phyloP scores from a whole-genome alignment of 2,113 vertebrate species.

The Tragelaphus strepsiceros region DNA sequence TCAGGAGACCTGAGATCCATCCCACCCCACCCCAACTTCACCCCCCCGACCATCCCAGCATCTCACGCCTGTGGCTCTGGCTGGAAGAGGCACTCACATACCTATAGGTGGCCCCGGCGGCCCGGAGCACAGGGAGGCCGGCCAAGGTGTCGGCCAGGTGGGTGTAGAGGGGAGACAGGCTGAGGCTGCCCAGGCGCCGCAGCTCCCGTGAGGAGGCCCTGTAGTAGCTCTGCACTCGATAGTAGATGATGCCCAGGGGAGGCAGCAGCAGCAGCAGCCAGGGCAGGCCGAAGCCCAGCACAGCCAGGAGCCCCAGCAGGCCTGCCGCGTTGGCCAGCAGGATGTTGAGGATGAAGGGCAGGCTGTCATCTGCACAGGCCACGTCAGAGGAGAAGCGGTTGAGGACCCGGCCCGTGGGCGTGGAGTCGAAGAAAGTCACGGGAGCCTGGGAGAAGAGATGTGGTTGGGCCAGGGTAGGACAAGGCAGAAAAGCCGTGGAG shows the following conservation, averaged over 20 bases:
- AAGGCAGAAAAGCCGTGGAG: neutral
- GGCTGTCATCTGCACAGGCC: slow-evolving; percentile 88
- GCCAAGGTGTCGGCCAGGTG: slow-evolving; percentile 95
- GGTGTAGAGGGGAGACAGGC: slow-evolving; percentile 93
- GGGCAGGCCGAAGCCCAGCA: slow-evolving; percentile 91
- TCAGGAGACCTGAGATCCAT: neutral
- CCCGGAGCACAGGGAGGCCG: slow-evolving; percentile 90
- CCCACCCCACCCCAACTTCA: neutral
- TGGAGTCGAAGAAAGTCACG: slow-evolving; percentile 91
- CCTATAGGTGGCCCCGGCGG: slow-evolving; percentile 85
- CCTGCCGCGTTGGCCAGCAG: slow-evolving; percentile 86
- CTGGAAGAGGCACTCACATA: slow-evolving; percentile 59
- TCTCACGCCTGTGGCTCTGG: neutral
- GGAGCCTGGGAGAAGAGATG: slow-evolving; percentile 83
- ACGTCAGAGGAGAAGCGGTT: slow-evolving; percentile 98
- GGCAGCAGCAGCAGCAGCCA: slow-evolving; percentile 89
- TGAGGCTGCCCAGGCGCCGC: slow-evolving; percentile 91
- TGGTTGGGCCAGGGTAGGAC: neutral
- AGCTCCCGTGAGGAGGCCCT: slow-evolving; percentile 91
- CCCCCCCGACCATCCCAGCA: neutral
- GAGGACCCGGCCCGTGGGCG: slow-evolving; percentile 89
- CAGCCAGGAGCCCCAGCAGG: slow-evolving; percentile 89
- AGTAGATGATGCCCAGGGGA: slow-evolving; percentile 86
- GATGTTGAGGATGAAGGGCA: slow-evolving; percentile 96
- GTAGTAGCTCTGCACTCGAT: slow-evolving; percentile 88